Evolutionary conservation across 1,140 invertebrate genomes (phyloP).

Genomic region (Panulirus ornatus): DNA sequence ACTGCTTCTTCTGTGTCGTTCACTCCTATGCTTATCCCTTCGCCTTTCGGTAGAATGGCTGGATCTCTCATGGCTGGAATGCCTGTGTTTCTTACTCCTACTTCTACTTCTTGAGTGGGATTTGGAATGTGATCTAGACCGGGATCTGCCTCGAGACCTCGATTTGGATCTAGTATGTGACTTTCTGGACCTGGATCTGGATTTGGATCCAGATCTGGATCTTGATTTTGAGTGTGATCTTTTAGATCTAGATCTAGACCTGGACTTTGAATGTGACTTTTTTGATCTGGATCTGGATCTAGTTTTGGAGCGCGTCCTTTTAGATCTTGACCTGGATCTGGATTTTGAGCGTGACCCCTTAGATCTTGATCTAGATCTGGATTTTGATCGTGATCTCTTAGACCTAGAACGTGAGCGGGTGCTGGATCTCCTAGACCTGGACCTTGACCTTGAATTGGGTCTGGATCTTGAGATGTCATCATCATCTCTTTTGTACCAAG

Average conservation of each 20-base stretch:
- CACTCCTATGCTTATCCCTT: conserved; percentile 41
- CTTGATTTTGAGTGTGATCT: conserved; percentile 32
- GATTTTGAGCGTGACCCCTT: conserved; percentile 8
- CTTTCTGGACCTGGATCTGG: neutral
- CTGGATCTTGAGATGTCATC: conserved; percentile 10
- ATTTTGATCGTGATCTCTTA: conserved; percentile 19
- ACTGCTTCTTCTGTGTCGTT: conserved; percentile 25
- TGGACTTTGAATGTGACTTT: conserved; percentile 41
- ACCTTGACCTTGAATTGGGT: conserved; percentile 53
- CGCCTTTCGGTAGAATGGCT: neutral
- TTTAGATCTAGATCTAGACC: conserved; percentile 17
- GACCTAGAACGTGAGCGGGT: conserved; percentile 44
- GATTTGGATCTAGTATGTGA: conserved; percentile 35
- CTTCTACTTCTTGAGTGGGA: neutral
- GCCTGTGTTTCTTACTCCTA: neutral
- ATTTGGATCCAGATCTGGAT: conserved; percentile 16
- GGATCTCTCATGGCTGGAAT: neutral
- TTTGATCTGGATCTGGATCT: conserved; percentile 35
- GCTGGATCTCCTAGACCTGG: conserved; percentile 33
- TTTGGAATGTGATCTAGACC: conserved; percentile 28
- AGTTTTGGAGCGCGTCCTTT: neutral
- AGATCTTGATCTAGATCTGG: conserved; percentile 35
- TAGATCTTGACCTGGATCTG: conserved; percentile 39
- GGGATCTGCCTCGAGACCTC: conserved; percentile 9
- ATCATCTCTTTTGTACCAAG: conserved; percentile 40